These are phyloP conservation scores for Vimba vimba DNA, from an alignment of 2,113 vertebrate genomes.

Conservation along the genomic window DNA sequence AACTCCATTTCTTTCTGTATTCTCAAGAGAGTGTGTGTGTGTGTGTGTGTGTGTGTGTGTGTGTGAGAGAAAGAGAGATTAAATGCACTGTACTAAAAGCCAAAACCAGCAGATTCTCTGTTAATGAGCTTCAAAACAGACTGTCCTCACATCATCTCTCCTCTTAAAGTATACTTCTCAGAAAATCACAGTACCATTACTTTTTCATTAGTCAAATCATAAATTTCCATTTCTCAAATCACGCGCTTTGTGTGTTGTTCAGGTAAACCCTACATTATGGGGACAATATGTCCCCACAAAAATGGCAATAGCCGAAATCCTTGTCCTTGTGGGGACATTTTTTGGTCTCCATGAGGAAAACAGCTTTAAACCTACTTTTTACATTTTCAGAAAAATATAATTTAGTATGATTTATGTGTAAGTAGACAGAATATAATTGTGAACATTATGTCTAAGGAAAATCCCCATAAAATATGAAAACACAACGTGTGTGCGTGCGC, in stretches of 20 bases:
- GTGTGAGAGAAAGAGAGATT: background rate
- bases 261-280: no score
- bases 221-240: background rate
- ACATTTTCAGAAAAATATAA: no score
- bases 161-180: background rate
- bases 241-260: background rate
- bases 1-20: background rate
- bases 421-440: no score
- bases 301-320: no score
- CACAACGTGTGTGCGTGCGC: no score
- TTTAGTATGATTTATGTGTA: no score
- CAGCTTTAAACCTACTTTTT: no score
- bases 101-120: background rate
- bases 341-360: no score
- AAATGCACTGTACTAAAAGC: background rate
- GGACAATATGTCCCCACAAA: no score
- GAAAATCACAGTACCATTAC: background rate
- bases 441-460: no score
- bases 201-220: slow-evolving; percentile 3
- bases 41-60: slow-evolving; percentile 1
- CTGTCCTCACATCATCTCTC: background rate
- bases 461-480: no score
- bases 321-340: no score
- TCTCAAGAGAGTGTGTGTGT: background rate
- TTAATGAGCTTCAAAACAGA: slow-evolving; percentile 31